A percentile compares a stretch with the other conserved stretches of the same genome.
Evolutionary conservation across 2,797 vertebrate genomes (phyloP).

Genomic region (Lagorchestes hirsutus): DNA sequence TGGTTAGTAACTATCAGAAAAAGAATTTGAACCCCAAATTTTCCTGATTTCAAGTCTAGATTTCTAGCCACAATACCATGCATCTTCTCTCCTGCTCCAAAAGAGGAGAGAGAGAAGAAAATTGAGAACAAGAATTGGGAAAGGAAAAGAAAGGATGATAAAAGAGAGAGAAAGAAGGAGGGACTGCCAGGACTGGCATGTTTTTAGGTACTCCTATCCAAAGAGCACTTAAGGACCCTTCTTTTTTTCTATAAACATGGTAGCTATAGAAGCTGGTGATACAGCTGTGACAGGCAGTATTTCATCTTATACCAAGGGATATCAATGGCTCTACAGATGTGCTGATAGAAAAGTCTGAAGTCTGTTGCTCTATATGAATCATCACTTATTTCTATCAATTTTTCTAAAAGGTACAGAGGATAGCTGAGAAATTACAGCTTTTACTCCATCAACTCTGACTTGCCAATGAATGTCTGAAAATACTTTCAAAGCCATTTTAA

Average conservation of each 20-base stretch:
- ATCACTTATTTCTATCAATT: background rate
- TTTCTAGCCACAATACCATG: background rate
- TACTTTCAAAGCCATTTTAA: background rate
- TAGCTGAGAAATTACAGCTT: background rate
- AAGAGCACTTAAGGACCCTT: background rate
- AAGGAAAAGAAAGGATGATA: background rate
- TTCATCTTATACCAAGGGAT: background rate
- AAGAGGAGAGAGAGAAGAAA: background rate
- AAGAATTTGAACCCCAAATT: background rate
- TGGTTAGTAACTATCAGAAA: background rate
- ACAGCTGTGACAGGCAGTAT: background rate
- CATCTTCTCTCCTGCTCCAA: background rate
- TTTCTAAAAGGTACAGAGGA: conserved; percentile 13
- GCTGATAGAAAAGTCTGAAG: conserved; percentile 1
- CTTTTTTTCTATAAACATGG: conserved; percentile 15
- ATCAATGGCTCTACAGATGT: background rate
- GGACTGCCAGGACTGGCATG: background rate
- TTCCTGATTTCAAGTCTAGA: background rate
- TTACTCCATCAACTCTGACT: background rate
- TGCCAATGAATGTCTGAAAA: background rate
- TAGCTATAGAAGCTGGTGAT: background rate
- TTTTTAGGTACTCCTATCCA: background rate
- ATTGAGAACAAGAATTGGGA: background rate
- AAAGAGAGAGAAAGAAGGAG: background rate
- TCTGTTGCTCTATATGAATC: background rate